Percentiles rank a stretch among this genome's conserved stretches.
phyloP scores from a whole-genome alignment of 2,113 vertebrate genomes.

The Thryonomys swinderianus region DNA sequence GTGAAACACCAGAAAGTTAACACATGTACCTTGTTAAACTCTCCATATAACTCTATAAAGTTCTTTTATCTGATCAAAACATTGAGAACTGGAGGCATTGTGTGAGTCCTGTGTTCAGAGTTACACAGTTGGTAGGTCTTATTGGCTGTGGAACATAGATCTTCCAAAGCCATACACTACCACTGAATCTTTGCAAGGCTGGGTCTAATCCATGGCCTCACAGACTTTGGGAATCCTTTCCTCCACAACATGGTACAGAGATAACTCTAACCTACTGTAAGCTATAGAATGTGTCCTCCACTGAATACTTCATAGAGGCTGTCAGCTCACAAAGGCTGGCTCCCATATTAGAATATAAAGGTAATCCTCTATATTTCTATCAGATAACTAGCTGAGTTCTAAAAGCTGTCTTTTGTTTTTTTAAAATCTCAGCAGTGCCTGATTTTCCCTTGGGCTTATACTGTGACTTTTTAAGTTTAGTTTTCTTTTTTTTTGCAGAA shows the following conservation, averaged over 20 bases:
- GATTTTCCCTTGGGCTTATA: not conserved
- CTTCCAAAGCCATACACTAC: not conserved
- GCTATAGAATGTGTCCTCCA: too few relatives aligned
- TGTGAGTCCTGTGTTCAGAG: not conserved
- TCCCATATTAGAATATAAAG: not conserved
- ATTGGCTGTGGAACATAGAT: not conserved
- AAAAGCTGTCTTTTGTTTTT: not conserved
- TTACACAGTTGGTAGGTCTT: not conserved
- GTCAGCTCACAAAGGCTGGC: not conserved
- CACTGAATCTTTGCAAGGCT: not conserved
- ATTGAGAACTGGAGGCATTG: not conserved
- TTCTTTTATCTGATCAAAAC: not conserved
- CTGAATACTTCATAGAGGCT: rapidly evolving
- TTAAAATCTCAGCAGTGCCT: conserved; percentile 1
- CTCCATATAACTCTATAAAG: not conserved
- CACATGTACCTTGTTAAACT: not conserved
- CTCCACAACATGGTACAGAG: not conserved
- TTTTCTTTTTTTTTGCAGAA: too few relatives aligned
- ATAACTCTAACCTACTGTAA: not conserved
- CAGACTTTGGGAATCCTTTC: not conserved
- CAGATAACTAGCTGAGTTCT: not conserved
- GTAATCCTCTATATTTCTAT: not conserved
- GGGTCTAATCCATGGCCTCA: not conserved
- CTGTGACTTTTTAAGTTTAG: too few relatives aligned
- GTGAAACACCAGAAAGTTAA: not conserved